Conservation (phyloP, 2,113 vertebrate species). For the Tyto alba region DNA sequence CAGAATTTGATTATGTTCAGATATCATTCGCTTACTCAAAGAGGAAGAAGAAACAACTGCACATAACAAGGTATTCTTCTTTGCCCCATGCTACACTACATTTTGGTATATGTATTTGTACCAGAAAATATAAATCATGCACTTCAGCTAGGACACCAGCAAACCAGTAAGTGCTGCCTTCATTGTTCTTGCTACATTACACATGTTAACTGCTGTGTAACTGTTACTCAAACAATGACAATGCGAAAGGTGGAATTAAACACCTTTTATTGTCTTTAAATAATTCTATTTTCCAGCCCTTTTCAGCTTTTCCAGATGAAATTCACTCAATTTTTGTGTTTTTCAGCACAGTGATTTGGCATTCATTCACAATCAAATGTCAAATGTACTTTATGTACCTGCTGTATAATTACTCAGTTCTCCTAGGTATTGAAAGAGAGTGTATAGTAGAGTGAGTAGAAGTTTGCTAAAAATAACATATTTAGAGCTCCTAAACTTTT, state of each 20-base stretch:
- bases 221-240: background rate
- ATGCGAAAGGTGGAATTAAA: background rate
- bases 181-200: background rate
- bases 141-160: background rate
- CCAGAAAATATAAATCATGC: background rate
- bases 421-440: background rate
- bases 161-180: background rate
- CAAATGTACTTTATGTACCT: background rate
- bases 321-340: background rate
- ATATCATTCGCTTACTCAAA: background rate
- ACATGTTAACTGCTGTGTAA: background rate
- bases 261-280: background rate
- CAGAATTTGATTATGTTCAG: background rate
- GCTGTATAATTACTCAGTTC: background rate
- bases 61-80: background rate
- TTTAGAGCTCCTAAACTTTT: background rate
- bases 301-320: background rate
- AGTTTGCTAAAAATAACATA: background rate
- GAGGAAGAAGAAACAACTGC: background rate
- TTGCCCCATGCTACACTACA: background rate
- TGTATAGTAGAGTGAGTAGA: background rate
- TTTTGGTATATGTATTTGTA: background rate
- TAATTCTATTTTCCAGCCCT: background rate
- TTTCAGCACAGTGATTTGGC: slow-evolving; percentile 1
- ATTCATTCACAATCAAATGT: slow-evolving; percentile 26